Conservation (phyloP, 2,888 invertebrate species). For the Graphium colonna region DNA sequence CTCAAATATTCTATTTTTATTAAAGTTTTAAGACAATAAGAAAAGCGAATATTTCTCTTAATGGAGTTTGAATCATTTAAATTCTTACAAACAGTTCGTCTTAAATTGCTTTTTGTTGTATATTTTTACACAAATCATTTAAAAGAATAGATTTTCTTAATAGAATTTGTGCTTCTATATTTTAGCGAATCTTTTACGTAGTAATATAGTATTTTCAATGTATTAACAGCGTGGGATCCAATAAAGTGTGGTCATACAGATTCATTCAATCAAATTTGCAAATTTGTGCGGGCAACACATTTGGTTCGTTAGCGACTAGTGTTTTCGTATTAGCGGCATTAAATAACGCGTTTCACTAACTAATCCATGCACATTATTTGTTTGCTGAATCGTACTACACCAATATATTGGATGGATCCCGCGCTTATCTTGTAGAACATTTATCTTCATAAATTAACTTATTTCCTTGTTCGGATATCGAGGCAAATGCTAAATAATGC, state of each 20-base stretch:
- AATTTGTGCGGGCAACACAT: constrained; percentile 75
- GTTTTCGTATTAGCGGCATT: too few relatives aligned
- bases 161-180: too few relatives aligned
- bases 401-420: too few relatives aligned
- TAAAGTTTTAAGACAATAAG: too few relatives aligned
- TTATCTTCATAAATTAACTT: neutral
- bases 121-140: neutral
- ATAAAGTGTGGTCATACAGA: constrained; percentile 5
- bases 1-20: too few relatives aligned
- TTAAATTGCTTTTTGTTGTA: neutral
- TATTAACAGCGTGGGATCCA: too few relatives aligned
- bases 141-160: too few relatives aligned
- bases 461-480: neutral
- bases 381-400: too few relatives aligned
- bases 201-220: too few relatives aligned
- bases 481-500: neutral
- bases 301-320: constrained; percentile 77
- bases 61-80: too few relatives aligned
- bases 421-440: neutral
- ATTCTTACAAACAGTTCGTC: too few relatives aligned
- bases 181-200: neutral
- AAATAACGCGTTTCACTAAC: constrained; percentile 69
- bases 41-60: too few relatives aligned
- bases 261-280: constrained; percentile 61
- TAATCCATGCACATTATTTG: constrained; percentile 45